Evolutionary conservation across 2,797 vertebrate genomes (phyloP), one percentile per base, ranked within the genome.

Genomic region (Dromococcyx pavoninus): DNA sequence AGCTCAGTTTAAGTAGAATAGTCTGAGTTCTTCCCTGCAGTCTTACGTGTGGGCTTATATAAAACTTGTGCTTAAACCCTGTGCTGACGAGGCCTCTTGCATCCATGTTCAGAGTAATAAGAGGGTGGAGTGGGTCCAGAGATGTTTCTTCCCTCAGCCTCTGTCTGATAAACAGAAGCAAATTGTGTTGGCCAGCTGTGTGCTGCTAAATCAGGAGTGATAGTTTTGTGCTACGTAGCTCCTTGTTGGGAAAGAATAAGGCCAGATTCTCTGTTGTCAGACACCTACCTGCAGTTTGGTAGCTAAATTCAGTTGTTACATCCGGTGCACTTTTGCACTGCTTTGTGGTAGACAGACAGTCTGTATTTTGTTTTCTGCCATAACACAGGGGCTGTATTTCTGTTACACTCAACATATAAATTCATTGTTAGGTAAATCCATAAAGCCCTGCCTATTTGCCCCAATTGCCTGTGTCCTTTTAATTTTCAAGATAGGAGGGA

Each of bases 31-130:
- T 57, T 48, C 22, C 33, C 67, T 66, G 16, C 2, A 21, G 41
- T 44, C 41, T 80, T 24, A 27, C 60, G 41, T n/a, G 16, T 54
- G 23, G 62, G 56, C 7, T n/a, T 41, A 4, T 13, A 30, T 17
- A 35, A 51, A 61, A 48, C n/a, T 65, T 46, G 77, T 35, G 41
- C 61, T 51, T 48, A 39, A 53, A n/a, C 23, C 18, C 30, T 23
- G 66, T 64, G 56, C 19, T 51, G 24, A 22, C 28, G 37, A 57
- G 61, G 48, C n/a, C 37, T 51, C 43, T 79, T n/a, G 39, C 17
- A 24, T 22, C 69, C 1, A 1, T 1, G 2, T 17, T 28, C 13
- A 4, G n/a, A 71, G 35, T 57, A 21, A 2, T 57, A 21, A 2
- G 16, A 41, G 53, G n/a, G 22, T n/a, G 27, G 28, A 8, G 11